Conservation (phyloP, 2,113 vertebrate genomes). For the Manacus vitellinus region DNA sequence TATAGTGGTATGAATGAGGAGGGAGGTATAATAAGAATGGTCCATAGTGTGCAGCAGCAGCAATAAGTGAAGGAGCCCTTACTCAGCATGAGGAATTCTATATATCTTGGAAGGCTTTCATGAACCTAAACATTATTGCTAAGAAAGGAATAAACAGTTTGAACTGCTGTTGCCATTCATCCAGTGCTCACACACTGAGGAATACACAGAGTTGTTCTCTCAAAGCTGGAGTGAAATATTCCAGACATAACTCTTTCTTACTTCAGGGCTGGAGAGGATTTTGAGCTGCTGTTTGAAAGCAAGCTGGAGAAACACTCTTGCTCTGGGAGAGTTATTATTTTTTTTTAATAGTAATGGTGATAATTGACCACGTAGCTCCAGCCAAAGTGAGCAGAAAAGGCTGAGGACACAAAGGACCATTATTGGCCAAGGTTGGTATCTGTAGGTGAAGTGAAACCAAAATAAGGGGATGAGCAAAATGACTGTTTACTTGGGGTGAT, state of each 20-base stretch:
- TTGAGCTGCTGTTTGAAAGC: slow-evolving; percentile 20
- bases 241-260: slow-evolving; percentile 60
- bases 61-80: slow-evolving; percentile 73
- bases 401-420: not conserved
- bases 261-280: not conserved
- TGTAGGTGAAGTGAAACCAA: not conserved
- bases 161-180: slow-evolving; percentile 66
- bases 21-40: slow-evolving; percentile 69
- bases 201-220: slow-evolving; percentile 60
- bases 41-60: slow-evolving; percentile 68
- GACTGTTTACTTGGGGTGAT: not conserved
- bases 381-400: accelerated
- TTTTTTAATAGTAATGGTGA: not conserved
- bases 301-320: slow-evolving; percentile 9
- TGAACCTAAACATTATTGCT: slow-evolving; percentile 82
- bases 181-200: slow-evolving; percentile 17
- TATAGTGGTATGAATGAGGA: slow-evolving; percentile 51
- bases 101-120: slow-evolving; percentile 81
- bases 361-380: not conserved
- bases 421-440: not conserved
- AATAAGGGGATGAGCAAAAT: not conserved
- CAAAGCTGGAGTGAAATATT: slow-evolving; percentile 43
- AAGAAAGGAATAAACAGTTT: slow-evolving; percentile 77
- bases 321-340: not conserved
- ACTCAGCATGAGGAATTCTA: slow-evolving; percentile 80